Percentiles rank a stretch among this genome's conserved stretches.
phyloP scores from a whole-genome alignment of 1,140 invertebrate genomes.

The Drosophila nasuta region DNA sequence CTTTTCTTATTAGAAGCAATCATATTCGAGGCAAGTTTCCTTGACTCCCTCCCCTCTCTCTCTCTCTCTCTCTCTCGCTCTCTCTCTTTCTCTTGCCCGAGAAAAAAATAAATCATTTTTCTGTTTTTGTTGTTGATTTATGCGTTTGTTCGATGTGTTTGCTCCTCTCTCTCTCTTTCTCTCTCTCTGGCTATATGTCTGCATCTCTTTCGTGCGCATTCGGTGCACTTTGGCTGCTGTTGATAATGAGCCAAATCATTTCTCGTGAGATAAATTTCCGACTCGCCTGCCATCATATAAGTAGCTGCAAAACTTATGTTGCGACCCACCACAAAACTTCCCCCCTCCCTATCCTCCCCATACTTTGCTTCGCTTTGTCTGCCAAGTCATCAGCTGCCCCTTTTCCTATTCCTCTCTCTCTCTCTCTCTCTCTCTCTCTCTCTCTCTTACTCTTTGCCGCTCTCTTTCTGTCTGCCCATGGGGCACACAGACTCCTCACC shows the following conservation, averaged over 20 bases:
- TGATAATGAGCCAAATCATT: slow-evolving; percentile 84
- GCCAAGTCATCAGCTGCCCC: slow-evolving; percentile 51
- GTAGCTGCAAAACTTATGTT: slow-evolving; percentile 80
- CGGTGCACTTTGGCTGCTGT: slow-evolving; percentile 75
- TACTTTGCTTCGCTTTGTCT: slow-evolving; percentile 47
- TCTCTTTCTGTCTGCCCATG: background rate
- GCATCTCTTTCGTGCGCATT: slow-evolving; percentile 11
- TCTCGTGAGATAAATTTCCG: slow-evolving; percentile 77
- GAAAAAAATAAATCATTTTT: slow-evolving; percentile 79
- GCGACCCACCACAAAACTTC: slow-evolving; percentile 38
- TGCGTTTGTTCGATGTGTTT: slow-evolving; percentile 78
- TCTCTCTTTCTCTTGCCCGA: slow-evolving; percentile 9
- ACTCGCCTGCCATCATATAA: slow-evolving; percentile 69
- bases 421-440: background rate
- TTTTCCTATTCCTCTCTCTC: background rate
- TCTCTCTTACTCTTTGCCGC: background rate
- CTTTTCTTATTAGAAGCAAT: slow-evolving; percentile 81
- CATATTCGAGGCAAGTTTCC: slow-evolving; percentile 47
- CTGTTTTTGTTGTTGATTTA: slow-evolving; percentile 84
- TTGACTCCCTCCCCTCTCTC: slow-evolving; percentile 27
- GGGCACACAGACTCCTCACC: slow-evolving; percentile 35
- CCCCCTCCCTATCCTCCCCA: background rate
- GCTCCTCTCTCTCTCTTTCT: slow-evolving; percentile 17
- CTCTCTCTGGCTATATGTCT: slow-evolving; percentile 3
- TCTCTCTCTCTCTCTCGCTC: background rate